These are phyloP conservation scores for Eutolmus rufibarbis DNA, from an alignment of 2,888 invertebrate species.

Conservation along the genomic window DNA sequence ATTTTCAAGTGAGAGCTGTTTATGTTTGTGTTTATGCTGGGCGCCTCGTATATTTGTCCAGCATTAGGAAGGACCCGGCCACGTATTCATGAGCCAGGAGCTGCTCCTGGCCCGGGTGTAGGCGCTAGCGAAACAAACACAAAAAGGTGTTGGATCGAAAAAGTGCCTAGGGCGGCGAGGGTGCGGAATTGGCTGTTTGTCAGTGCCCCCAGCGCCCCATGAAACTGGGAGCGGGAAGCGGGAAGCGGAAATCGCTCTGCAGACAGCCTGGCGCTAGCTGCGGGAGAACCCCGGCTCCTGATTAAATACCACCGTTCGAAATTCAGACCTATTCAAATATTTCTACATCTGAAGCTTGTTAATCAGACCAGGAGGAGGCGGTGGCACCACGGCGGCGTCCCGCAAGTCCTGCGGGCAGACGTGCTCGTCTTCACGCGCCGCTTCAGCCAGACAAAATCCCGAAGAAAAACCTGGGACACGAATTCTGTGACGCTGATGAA, in stretches of 20 bases:
- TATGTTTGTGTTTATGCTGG: slow-evolving; percentile 21
- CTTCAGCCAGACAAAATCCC: background rate
- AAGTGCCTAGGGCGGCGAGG: background rate
- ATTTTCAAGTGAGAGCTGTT: slow-evolving; percentile 10
- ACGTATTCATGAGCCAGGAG: background rate
- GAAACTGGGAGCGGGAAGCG: background rate
- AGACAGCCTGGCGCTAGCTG: background rate
- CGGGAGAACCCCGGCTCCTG: background rate
- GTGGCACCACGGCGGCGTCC: background rate
- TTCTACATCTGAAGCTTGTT: background rate
- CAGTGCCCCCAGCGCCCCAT: background rate
- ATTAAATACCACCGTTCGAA: background rate
- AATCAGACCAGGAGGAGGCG: background rate
- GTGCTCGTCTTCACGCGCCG: background rate
- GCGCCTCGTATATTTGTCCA: slow-evolving; percentile 14
- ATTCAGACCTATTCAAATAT: background rate
- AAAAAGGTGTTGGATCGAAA: background rate
- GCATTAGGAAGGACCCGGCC: background rate
- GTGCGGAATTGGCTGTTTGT: background rate
- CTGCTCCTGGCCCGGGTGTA: background rate
- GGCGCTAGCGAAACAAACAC: background rate
- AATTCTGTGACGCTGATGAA: slow-evolving; percentile 2
- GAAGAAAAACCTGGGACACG: background rate
- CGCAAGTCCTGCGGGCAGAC: background rate
- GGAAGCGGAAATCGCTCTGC: background rate